phyloP scores from a whole-genome alignment of 2,797 vertebrate genomes.

The Argentina silus region DNA sequence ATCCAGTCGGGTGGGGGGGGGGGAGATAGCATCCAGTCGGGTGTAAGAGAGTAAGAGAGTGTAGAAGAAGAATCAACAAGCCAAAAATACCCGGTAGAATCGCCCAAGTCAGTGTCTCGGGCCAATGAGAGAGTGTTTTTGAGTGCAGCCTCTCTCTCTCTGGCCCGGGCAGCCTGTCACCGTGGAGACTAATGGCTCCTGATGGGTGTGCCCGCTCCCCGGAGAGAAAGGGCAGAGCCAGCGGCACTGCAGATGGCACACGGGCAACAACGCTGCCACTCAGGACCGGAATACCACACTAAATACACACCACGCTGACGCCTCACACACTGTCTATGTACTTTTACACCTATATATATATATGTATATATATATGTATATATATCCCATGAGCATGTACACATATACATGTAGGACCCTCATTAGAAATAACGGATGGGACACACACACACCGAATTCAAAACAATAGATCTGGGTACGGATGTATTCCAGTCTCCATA shows the following conservation, averaged over 20 bases:
- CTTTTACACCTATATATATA: no score
- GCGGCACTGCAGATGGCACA: conserved; percentile 48
- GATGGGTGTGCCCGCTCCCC: conserved; percentile 66
- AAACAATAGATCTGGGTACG: no score
- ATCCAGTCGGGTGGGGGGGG: no score
- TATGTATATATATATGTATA: no score
- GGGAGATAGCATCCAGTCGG: no score
- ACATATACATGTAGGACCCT: no score
- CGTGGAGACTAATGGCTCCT: conserved; percentile 70
- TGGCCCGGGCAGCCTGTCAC: conserved; percentile 61
- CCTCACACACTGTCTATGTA: no score
- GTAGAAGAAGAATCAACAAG: background rate
- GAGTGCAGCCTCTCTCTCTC: conserved; percentile 57
- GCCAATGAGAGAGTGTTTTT: conserved; percentile 56
- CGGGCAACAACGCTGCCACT: conserved; percentile 33
- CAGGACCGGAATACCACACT: conserved; percentile 35
- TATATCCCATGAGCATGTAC: no score
- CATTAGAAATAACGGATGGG: no score
- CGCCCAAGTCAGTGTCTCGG: conserved; percentile 52
- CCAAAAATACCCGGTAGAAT: conserved; percentile 33
- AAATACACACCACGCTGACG: conserved; percentile 21
- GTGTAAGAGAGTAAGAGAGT: background rate
- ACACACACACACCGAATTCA: no score
- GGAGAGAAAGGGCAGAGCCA: conserved; percentile 45
- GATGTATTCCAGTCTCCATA: no score